Percentiles rank a stretch among this genome's conserved stretches.
Conservation (phyloP, 2,797 vertebrate genomes). For the Enteromius fasciolatus region DNA sequence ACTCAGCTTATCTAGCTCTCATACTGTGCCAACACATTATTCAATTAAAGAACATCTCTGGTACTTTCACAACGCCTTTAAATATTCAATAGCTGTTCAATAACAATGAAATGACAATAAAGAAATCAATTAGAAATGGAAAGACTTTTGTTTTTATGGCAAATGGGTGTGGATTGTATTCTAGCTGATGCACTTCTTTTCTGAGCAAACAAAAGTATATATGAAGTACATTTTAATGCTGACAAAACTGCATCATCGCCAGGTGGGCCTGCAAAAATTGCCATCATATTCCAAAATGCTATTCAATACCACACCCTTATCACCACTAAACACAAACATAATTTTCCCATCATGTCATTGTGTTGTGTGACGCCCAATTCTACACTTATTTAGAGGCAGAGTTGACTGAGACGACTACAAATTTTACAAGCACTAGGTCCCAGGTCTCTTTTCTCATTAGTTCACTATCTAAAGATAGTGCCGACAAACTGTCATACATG, state of each 20-base stretch:
- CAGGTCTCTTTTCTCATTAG: conserved; percentile 47
- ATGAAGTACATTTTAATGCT: neutral
- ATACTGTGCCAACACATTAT: conserved; percentile 12
- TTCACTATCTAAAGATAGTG: conserved; percentile 57
- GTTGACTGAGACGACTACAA: neutral
- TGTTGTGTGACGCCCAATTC: conserved; percentile 3
- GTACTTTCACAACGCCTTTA: neutral
- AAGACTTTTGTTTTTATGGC: neutral
- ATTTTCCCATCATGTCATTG: neutral
- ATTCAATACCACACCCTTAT: conserved; percentile 25
- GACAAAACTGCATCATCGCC: neutral
- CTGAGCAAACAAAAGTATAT: neutral
- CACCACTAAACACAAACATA: neutral
- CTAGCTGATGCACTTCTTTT: neutral
- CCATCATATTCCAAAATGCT: conserved; percentile 18
- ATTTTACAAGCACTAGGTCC: neutral
- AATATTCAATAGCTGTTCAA: neutral
- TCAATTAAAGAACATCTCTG: conserved; percentile 10
- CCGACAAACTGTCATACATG: conserved; percentile 41
- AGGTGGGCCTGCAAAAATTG: neutral
- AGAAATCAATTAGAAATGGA: neutral
- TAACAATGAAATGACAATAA: conserved; percentile 13
- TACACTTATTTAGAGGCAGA: neutral
- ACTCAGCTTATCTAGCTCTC: conserved; percentile 26
- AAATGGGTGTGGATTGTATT: neutral